Conservation (phyloP, 2,888 invertebrate species). For the Crioceris asparagi region DNA sequence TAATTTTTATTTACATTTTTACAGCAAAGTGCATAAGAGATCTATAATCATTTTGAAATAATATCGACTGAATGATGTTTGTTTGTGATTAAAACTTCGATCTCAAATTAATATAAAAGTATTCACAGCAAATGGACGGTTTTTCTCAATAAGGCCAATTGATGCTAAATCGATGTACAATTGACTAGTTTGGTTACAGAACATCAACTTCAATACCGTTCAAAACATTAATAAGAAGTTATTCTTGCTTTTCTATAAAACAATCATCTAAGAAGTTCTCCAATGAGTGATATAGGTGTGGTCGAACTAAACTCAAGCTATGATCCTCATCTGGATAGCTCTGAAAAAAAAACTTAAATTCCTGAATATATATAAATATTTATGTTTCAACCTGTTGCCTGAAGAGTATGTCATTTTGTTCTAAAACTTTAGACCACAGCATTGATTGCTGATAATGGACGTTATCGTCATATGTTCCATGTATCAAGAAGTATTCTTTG, state of each 20-base stretch:
- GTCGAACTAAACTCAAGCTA: constrained; percentile 67
- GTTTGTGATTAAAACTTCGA: too few relatives aligned
- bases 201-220: too few relatives aligned
- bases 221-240: too few relatives aligned
- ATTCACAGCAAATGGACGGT: too few relatives aligned
- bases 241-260: constrained; percentile 31
- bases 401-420: constrained; percentile 77
- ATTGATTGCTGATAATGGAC: constrained; percentile 97
- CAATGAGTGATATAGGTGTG: constrained; percentile 81
- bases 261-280: constrained; percentile 69
- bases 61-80: too few relatives aligned
- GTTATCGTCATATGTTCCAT: constrained; percentile 92
- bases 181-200: too few relatives aligned
- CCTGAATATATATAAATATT: background rate
- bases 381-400: constrained; percentile 67
- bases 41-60: too few relatives aligned
- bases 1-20: too few relatives aligned
- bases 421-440: constrained; percentile 78
- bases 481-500: constrained; percentile 82
- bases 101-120: too few relatives aligned
- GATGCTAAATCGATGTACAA: too few relatives aligned
- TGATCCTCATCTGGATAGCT: constrained; percentile 93
- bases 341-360: constrained; percentile 42
- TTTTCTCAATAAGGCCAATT: too few relatives aligned
- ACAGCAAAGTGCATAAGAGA: too few relatives aligned